phyloP scores from a whole-genome alignment of 1,140 invertebrate genomes.

The Steinernema khuongi region DNA sequence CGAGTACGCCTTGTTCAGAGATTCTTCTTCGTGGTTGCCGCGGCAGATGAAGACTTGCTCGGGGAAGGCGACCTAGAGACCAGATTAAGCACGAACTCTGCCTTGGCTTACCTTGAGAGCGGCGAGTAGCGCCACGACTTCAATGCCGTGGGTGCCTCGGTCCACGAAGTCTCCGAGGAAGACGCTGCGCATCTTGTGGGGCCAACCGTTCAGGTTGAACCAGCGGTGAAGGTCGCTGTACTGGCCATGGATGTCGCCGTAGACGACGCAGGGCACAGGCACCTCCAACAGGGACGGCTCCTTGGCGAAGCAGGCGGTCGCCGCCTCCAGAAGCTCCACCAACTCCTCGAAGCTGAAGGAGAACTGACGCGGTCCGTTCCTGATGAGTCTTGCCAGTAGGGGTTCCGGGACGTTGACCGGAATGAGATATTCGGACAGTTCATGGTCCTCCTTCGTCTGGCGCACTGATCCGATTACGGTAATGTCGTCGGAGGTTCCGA shows the following conservation, averaged over 20 bases:
- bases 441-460: background rate
- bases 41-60: conserved; percentile 27
- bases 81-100: conserved; percentile 1
- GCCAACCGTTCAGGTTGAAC: conserved; percentile 58
- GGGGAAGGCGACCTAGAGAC: conserved; percentile 31
- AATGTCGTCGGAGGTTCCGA: background rate
- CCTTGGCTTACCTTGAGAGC: conserved; percentile 27
- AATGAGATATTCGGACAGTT: background rate
- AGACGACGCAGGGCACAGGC: conserved; percentile 28
- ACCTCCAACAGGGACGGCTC: conserved; percentile 34
- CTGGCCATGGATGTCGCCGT: conserved; percentile 62
- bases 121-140: conserved; percentile 30
- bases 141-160: conserved; percentile 33
- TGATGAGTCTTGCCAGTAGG: conserved; percentile 24
- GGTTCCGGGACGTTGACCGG: background rate
- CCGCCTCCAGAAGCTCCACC: conserved; percentile 21
- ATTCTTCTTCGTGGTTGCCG: conserved; percentile 41
- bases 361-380: conserved; percentile 40
- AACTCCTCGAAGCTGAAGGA: conserved; percentile 23
- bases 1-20: conserved; percentile 37
- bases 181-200: conserved; percentile 29
- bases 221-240: conserved; percentile 60
- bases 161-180: conserved; percentile 41
- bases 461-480: background rate
- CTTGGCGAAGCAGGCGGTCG: conserved; percentile 22